Evolutionary conservation across 2,113 vertebrate species (phyloP).

Genomic region (Pangasianodon gigas): DNA sequence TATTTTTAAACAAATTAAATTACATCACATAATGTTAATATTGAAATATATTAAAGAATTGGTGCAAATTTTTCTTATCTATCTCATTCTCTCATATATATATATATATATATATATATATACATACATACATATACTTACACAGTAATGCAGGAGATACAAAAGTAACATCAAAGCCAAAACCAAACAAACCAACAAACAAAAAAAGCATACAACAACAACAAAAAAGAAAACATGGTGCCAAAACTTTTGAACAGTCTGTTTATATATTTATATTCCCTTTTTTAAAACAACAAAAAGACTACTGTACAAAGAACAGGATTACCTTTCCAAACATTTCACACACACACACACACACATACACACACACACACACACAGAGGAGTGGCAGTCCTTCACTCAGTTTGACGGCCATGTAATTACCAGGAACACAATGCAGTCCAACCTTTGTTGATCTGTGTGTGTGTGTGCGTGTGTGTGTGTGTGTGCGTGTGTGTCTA

Average conservation of each 20-base stretch:
- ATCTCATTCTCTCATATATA: too few species aligned
- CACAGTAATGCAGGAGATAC: not conserved
- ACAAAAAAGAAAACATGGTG: not conserved
- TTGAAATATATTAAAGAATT: too few species aligned
- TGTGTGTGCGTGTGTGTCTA: not conserved
- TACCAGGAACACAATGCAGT: not conserved
- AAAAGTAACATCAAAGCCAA: not conserved
- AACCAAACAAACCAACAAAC: not conserved
- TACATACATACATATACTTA: not conserved
- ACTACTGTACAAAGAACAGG: not conserved
- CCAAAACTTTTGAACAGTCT: not conserved
- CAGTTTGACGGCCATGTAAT: not conserved
- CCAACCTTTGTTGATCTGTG: not conserved
- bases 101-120: too few species aligned
- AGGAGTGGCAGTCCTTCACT: not conserved
- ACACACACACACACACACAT: conserved; percentile 4
- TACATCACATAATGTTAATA: too few species aligned
- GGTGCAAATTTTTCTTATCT: too few species aligned
- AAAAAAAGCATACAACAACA: not conserved
- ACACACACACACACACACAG: not conserved
- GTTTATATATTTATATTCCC: not conserved
- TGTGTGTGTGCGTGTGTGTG: conserved; percentile 15
- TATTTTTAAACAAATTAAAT: too few species aligned
- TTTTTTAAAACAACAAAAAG: not conserved
- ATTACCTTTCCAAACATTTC: not conserved